phyloP scores from a whole-genome alignment of 2,888 invertebrate species.

The Gymnosoma rotundatum region DNA sequence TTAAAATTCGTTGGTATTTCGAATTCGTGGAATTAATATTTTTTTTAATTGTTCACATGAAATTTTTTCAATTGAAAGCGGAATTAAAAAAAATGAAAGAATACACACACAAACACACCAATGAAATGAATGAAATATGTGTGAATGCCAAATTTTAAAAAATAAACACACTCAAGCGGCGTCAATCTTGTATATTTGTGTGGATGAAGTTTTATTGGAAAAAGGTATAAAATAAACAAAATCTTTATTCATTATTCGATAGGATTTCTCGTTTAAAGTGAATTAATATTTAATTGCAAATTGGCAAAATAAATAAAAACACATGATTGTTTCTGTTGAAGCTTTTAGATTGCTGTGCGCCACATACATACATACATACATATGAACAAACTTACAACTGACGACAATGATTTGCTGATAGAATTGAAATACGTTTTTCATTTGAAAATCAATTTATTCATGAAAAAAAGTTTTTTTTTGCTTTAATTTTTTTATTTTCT shows the following conservation, averaged over 20 bases:
- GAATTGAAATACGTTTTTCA: slow-evolving; percentile 45
- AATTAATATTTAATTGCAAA: slow-evolving; percentile 51
- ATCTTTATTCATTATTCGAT: slow-evolving; percentile 28
- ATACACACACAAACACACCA: too few species aligned
- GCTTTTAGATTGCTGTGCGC: not conserved
- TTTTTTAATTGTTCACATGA: slow-evolving; percentile 80
- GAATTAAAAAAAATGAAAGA: slow-evolving; percentile 42
- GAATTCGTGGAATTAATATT: slow-evolving; percentile 63
- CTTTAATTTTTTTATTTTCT: slow-evolving; percentile 6
- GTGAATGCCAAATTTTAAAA: slow-evolving; percentile 71
- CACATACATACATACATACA: too few species aligned
- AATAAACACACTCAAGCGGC: slow-evolving; percentile 20
- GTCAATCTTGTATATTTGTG: not conserved
- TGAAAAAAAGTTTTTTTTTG: slow-evolving; percentile 14
- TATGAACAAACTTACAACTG: not conserved
- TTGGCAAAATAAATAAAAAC: slow-evolving; percentile 30
- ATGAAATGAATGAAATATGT: slow-evolving; percentile 76
- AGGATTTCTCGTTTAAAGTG: slow-evolving; percentile 27
- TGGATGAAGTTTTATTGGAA: slow-evolving; percentile 15
- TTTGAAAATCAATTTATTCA: slow-evolving; percentile 51
- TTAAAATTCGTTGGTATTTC: slow-evolving; percentile 65
- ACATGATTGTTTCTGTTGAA: not conserved
- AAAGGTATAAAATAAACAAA: slow-evolving; percentile 22
- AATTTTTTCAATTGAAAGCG: slow-evolving; percentile 77
- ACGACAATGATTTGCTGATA: slow-evolving; percentile 20